These are phyloP conservation scores for Thyatira batis DNA, from an alignment of 2,888 invertebrate genomes.

Conservation along the genomic window DNA sequence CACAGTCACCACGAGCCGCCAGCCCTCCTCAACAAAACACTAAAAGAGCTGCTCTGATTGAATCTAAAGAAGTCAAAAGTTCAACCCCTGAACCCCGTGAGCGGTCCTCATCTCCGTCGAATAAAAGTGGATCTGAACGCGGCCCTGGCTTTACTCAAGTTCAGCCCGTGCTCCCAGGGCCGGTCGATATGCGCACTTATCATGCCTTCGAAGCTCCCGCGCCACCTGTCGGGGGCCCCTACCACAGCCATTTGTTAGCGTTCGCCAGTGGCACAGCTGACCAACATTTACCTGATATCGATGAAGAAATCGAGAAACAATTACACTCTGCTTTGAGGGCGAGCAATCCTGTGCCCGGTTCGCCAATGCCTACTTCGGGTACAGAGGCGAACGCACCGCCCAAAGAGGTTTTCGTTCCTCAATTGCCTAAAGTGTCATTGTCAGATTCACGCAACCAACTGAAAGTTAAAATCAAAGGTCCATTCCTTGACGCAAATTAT, in stretches of 20 bases:
- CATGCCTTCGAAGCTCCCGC: slow-evolving; percentile 84
- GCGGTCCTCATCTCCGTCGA: slow-evolving; percentile 41
- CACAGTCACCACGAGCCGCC: slow-evolving; percentile 81
- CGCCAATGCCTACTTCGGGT: slow-evolving; percentile 35
- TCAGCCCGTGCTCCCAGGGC: slow-evolving; percentile 90
- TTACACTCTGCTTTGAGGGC: slow-evolving; percentile 86
- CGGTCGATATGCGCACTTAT: slow-evolving; percentile 95
- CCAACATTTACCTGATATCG: slow-evolving; percentile 87
- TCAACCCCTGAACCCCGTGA: slow-evolving; percentile 67
- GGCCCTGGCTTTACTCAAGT: slow-evolving; percentile 78
- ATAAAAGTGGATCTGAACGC: slow-evolving; percentile 36
- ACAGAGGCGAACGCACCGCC: slow-evolving; percentile 42
- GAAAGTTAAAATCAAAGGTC: slow-evolving; percentile 95
- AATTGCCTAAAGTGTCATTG: slow-evolving; percentile 86
- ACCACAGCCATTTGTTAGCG: slow-evolving; percentile 84
- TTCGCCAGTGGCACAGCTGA: slow-evolving; percentile 87
- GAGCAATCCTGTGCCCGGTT: slow-evolving; percentile 70
- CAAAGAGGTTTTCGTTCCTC: slow-evolving; percentile 51
- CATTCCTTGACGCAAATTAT: slow-evolving; percentile 89
- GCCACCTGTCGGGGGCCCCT: slow-evolving; percentile 82
- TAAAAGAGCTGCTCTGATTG: slow-evolving; percentile 58
- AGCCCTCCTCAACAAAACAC: slow-evolving; percentile 71
- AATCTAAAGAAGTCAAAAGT: slow-evolving; percentile 73
- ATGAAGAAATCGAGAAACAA: slow-evolving; percentile 90
- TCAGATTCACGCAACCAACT: slow-evolving; percentile 92